phyloP scores from a whole-genome alignment of 2,888 invertebrate species.

The Epistrophe grossulariae region DNA sequence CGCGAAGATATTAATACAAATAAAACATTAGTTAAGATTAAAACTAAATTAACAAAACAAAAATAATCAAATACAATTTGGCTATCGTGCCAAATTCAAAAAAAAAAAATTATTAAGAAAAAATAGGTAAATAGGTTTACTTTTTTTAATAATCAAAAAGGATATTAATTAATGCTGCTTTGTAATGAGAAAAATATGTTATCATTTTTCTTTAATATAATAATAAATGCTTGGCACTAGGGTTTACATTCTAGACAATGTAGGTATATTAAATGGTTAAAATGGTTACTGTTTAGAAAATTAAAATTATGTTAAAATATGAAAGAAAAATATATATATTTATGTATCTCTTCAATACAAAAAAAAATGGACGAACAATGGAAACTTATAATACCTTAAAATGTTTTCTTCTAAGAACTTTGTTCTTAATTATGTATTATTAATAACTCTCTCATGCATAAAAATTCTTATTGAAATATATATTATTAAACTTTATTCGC shows the following conservation, averaged over 20 bases:
- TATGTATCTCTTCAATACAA: neutral
- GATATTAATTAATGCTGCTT: conserved; percentile 1
- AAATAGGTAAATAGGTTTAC: neutral
- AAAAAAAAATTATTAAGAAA: neutral
- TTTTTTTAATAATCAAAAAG: neutral
- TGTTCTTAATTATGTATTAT: conserved; percentile 53
- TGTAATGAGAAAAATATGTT: conserved; percentile 17
- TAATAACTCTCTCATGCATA: conserved; percentile 28
- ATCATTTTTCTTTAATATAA: neutral
- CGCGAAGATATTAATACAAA: conserved; percentile 26
- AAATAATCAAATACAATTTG: conserved; percentile 12
- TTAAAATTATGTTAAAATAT: conserved; percentile 15
- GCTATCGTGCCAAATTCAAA: conserved; percentile 4
- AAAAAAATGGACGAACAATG: conserved; percentile 53
- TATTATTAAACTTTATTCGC: conserved; percentile 22
- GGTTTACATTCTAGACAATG: conserved; percentile 52
- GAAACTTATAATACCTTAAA: conserved; percentile 34
- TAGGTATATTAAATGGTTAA: conserved; percentile 28
- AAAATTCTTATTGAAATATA: conserved; percentile 52
- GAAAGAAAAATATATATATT: neutral
- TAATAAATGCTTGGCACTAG: conserved; percentile 76
- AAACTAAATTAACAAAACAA: conserved; percentile 42
- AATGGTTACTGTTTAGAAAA: conserved; percentile 39
- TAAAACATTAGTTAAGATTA: conserved; percentile 9
- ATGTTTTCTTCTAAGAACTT: conserved; percentile 52